A percentile compares a stretch with the other conserved stretches of the same genome.
Evolutionary conservation across 2,888 invertebrate species (phyloP).

Genomic region (Crocallis elinguaria): DNA sequence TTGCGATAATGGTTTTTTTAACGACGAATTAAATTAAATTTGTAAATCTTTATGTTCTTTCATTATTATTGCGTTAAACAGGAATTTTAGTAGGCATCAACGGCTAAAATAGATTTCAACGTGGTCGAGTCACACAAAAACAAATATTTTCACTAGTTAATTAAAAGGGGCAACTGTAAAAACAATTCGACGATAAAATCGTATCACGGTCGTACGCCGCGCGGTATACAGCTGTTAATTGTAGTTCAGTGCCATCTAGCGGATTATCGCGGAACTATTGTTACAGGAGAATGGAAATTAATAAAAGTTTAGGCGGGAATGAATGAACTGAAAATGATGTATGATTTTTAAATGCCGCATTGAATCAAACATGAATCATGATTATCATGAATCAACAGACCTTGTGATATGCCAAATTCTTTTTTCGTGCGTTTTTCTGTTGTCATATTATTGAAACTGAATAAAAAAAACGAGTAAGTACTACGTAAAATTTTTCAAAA

Average conservation of each 20-base stretch:
- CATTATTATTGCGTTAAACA: neutral
- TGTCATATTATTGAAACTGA: too few relatives aligned
- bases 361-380: too few relatives aligned
- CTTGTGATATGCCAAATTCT: too few relatives aligned
- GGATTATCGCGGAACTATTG: conserved; percentile 34
- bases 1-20: neutral
- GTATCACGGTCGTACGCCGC: conserved; percentile 34
- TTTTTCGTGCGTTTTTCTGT: too few relatives aligned
- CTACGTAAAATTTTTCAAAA: too few relatives aligned
- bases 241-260: conserved; percentile 63
- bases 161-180: conserved; percentile 70
- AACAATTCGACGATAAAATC: conserved; percentile 56
- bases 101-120: conserved; percentile 18
- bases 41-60: neutral
- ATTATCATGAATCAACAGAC: too few relatives aligned
- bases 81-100: too few relatives aligned
- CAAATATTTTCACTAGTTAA: conserved; percentile 66
- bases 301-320: too few relatives aligned
- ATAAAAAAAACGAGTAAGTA: too few relatives aligned
- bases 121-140: conserved; percentile 15
- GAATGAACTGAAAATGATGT: too few relatives aligned
- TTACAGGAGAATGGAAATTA: neutral
- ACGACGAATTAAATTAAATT: neutral
- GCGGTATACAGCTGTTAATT: conserved; percentile 45
- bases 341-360: too few relatives aligned